Base-by-base conservation (phyloP, 2,888 invertebrate species). In the Serripes groenlandicus region DNA sequence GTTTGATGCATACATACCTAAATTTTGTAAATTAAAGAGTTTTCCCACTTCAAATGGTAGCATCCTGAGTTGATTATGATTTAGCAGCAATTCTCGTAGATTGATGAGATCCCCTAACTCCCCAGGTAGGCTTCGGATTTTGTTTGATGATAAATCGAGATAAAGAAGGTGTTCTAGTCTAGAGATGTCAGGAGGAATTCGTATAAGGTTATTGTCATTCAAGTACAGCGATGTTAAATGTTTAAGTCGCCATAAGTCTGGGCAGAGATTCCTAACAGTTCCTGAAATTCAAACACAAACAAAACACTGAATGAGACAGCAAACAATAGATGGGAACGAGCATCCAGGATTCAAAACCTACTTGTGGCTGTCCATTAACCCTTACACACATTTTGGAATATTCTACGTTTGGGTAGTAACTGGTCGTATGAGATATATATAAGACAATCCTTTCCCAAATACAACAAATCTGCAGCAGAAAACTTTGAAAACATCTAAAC, bases 31-130 rank as follows among this genome's bases (percentile, higher is more conserved):
- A 95, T 99, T 98, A 95, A 99, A 99, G 92, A 99, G 96, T 95
- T 98, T 98, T 91, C 99, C 99, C 92, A 99, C 96, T 95, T 99
- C 99, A 95, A 98, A 99, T 3, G 99, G 99, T 93, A 99, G 96
- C 91, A 97, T 97, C 89, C 99, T 96, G 91, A 99, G 96, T 95
- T 97, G 97, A 96, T 99, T 99, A 95, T 99, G 97, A 95, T 98
- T 98, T 90, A 99, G 96, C 93, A 98, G 96, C 92, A 99, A 96
- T 96, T 99, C 99, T 95, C 98, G 97, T 94, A 99, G 96, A 94
- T 98, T 97, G 95, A 98, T 97, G 94, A 99, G 97, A 95, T 99
- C 99, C 81, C 99, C 99, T 73, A 99, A 96, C 96, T 99, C 99
- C 75, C 98, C 97, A 87, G 99, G 99, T 95, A 99, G 96, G 94